A percentile compares a stretch with the other conserved stretches of the same genome.
These are phyloP conservation scores for Phoebastria nigripes DNA, from an alignment of 2,797 vertebrate species.

Conservation along the genomic window DNA sequence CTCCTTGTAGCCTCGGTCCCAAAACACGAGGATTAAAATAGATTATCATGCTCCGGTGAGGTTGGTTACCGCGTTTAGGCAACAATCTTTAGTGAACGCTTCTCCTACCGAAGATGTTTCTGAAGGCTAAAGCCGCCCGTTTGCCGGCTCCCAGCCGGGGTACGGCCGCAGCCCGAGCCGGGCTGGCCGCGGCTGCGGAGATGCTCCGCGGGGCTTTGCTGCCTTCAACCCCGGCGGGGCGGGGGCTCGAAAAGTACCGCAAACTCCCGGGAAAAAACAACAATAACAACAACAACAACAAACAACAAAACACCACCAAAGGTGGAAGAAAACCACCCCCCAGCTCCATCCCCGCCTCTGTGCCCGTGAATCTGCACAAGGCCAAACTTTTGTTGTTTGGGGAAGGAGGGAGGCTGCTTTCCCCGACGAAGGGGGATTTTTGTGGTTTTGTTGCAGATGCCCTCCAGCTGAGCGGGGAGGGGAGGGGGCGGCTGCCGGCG, in stretches of 20 bases:
- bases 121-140: not conserved
- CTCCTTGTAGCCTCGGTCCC: conserved; percentile 5
- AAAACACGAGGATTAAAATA: conserved; percentile 34
- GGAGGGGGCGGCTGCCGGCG: not conserved
- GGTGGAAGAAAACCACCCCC: not conserved
- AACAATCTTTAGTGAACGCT: not conserved
- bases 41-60: not conserved
- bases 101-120: not conserved
- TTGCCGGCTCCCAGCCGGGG: not conserved
- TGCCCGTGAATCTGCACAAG: not conserved
- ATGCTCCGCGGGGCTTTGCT: not conserved
- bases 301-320: not conserved
- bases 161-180: not conserved
- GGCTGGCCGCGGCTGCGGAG: not conserved
- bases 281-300: too few relatives aligned
- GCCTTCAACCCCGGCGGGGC: not conserved
- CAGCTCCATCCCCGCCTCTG: not conserved
- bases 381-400: not conserved
- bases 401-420: not conserved
- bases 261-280: not conserved
- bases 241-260: not conserved
- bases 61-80: not conserved
- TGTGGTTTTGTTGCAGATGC: conserved; percentile 41
- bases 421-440: not conserved
- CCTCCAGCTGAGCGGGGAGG: conserved; percentile 24